phyloP scores from a whole-genome alignment of 2,888 invertebrate genomes.

The Aproaerema taeniolella region DNA sequence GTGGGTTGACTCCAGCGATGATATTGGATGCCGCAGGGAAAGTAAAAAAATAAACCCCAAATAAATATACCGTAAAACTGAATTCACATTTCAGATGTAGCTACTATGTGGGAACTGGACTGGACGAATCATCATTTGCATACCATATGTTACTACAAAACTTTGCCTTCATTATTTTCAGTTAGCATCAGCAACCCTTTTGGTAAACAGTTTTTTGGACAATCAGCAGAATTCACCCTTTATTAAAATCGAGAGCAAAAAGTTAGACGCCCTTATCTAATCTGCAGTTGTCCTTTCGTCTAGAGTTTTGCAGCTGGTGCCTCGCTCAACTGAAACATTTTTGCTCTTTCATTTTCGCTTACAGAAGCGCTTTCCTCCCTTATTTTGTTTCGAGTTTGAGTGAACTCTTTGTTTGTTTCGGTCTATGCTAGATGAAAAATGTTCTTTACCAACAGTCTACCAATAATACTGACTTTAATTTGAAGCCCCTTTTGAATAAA shows the following conservation, averaged over 20 bases:
- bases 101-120: no score
- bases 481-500: no score
- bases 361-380: conserved; percentile 15
- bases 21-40: conserved; percentile 24
- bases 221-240: conserved; percentile 24
- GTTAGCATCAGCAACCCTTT: background rate
- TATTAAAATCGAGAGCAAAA: conserved; percentile 35
- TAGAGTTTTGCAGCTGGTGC: conserved; percentile 24
- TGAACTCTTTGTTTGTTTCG: conserved; percentile 9
- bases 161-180: no score
- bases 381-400: conserved; percentile 14
- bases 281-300: conserved; percentile 22
- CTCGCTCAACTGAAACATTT: conserved; percentile 16
- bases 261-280: conserved; percentile 30
- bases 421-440: background rate
- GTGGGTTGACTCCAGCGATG: conserved; percentile 28
- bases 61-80: no score
- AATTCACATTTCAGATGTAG: no score
- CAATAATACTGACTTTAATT: no score
- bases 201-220: background rate
- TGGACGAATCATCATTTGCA: no score
- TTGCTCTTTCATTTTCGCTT: conserved; percentile 20
- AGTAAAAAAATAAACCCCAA: conserved; percentile 23
- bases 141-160: no score
- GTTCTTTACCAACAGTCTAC: no score